A percentile compares a stretch with the other conserved stretches of the same genome.
Evolutionary conservation across 2,888 invertebrate species (phyloP).

Genomic region (Xanthia icteritia): DNA sequence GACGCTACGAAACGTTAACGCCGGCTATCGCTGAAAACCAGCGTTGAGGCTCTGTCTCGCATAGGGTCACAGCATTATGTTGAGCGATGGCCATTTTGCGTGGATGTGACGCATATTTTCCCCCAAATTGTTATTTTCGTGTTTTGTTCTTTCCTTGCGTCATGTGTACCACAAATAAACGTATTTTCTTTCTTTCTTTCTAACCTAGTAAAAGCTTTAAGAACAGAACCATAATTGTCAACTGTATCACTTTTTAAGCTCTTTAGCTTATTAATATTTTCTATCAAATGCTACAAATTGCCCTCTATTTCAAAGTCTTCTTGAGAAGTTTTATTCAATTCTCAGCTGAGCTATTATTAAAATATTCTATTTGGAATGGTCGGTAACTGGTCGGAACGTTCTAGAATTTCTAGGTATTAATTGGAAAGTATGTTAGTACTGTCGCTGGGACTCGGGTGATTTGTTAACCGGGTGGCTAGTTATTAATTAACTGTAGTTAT

Average conservation of each 20-base stretch:
- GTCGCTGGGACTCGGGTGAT: not conserved
- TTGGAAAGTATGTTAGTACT: slow-evolving; percentile 23
- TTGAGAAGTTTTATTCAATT: slow-evolving; percentile 34
- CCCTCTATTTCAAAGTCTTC: slow-evolving; percentile 34
- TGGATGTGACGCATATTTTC: too few relatives aligned
- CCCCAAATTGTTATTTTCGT: too few relatives aligned
- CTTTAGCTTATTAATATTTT: slow-evolving; percentile 32
- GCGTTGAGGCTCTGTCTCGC: too few relatives aligned
- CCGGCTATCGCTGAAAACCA: too few relatives aligned
- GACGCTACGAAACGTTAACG: too few relatives aligned
- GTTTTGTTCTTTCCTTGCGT: too few relatives aligned
- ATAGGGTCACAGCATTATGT: too few relatives aligned
- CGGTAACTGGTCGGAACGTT: slow-evolving; percentile 16
- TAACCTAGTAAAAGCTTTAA: not conserved
- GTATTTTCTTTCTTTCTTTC: not conserved
- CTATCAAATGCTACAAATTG: slow-evolving; percentile 35
- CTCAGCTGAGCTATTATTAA: slow-evolving; percentile 45
- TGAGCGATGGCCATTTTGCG: too few relatives aligned
- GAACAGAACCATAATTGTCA: slow-evolving; percentile 6
- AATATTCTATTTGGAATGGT: slow-evolving; percentile 52
- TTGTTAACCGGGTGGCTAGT: not conserved
- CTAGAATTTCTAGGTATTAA: slow-evolving; percentile 31
- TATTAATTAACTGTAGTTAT: not conserved
- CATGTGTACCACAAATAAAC: too few relatives aligned
- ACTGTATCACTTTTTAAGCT: too few relatives aligned